Base-by-base conservation (phyloP, 1,140 invertebrate species). In the Paraescarpia echinospica region DNA sequence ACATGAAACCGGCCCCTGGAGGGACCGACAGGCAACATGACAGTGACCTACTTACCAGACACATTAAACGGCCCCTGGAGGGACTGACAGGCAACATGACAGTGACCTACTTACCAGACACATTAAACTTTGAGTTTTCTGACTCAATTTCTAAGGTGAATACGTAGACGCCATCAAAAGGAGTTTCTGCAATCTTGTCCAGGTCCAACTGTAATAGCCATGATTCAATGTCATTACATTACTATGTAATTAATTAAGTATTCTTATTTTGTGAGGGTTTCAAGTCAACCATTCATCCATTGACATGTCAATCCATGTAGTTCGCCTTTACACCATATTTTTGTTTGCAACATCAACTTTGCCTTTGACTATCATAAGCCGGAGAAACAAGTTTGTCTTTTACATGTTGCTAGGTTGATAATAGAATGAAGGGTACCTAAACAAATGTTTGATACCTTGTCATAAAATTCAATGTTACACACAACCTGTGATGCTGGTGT, bases 111-210 rank as follows among this genome's bases (percentile, higher is more conserved):
- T 31, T 31, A 77, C 59, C 59, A 27, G 59, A 27, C 14, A 77
- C 18, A 31, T 77, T 77, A 31, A 14, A 77, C 59, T n/a, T n/a
- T n/a, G n/a, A n/a, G 33, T 92, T 35, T 35, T 89, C 12, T 1
- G 34, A 92, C 92, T 93, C 91, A 41, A 96, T 95, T 35, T 94
- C 93, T 34, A 96, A 90, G n/a, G 96, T 93, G 91, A 97, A 95
- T n/a, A 96, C 93, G 93, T 96, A 97, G 92, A 96, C 94, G 34
- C 96, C 96, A 95, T 96, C 96, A 93, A 92, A 94, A 95, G 93
- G 95, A 14, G 93, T 94, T 59, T 94, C 93, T 14, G 94, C 92
- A 48, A 95, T 90, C 31, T 91, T 93, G 41, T 91, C 92, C 33
- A 94, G 92, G 93, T 95, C 93, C 88, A 93, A 59, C 92, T 94